Conservation (phyloP, 2,888 invertebrate genomes). For the Brachyptera risi region DNA sequence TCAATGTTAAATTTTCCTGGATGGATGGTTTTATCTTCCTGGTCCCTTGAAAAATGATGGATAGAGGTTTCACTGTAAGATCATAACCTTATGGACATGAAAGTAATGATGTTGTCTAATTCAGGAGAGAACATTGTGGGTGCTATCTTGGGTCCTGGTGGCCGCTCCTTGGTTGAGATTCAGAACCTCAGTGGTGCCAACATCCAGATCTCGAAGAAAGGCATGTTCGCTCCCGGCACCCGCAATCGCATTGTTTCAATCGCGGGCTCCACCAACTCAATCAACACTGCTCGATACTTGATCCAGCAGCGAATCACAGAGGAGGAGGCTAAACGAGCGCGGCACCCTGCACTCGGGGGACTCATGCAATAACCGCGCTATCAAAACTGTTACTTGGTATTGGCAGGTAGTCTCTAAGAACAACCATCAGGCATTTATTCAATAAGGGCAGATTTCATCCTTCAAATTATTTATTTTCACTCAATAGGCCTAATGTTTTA, state of each 20-base stretch:
- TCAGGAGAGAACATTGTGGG: slow-evolving; percentile 83
- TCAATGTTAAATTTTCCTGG: no score
- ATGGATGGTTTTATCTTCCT: no score
- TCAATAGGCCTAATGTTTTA: no score
- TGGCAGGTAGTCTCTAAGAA: no score
- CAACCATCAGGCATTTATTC: no score
- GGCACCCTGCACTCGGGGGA: slow-evolving; percentile 56
- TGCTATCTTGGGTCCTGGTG: slow-evolving; percentile 95
- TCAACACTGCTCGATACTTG: slow-evolving; percentile 88
- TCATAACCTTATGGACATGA: no score
- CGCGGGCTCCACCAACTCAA: slow-evolving; percentile 83
- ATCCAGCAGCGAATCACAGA: slow-evolving; percentile 95
- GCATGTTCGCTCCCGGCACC: slow-evolving; percentile 94
- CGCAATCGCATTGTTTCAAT: slow-evolving; percentile 96
- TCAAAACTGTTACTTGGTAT: no score
- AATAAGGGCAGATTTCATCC: no score
- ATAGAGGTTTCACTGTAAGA: no score
- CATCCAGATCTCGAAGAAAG: slow-evolving; percentile 98
- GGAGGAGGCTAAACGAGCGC: slow-evolving; percentile 91
- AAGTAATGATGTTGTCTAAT: background rate
- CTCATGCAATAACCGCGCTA: slow-evolving; percentile 24
- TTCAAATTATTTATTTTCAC: no score
- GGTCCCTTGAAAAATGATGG: no score
- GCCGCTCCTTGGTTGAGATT: slow-evolving; percentile 93
- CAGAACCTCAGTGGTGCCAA: slow-evolving; percentile 96